phyloP scores from a whole-genome alignment of 2,888 invertebrate species.

The Osmoderma eremita region DNA sequence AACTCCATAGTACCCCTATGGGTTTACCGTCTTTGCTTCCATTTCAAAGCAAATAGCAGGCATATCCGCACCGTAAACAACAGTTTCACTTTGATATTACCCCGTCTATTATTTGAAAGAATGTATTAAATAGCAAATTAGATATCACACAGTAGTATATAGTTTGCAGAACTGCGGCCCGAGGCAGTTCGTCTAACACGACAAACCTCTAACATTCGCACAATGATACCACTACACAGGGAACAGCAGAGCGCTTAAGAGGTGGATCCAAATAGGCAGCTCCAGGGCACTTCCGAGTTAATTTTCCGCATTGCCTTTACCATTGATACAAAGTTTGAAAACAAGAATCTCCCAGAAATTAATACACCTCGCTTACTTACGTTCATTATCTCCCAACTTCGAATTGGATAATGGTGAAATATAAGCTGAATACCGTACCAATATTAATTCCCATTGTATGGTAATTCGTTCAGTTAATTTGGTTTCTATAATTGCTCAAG shows the following conservation, averaged over 20 bases:
- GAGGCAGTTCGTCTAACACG: slow-evolving; percentile 33
- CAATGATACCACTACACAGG: slow-evolving; percentile 16
- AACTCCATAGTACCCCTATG: too few species aligned
- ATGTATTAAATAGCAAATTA: slow-evolving; percentile 33
- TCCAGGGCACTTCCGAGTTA: slow-evolving; percentile 52
- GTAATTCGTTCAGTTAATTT: too few species aligned
- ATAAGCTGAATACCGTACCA: slow-evolving; percentile 1
- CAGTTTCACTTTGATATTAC: slow-evolving; percentile 5
- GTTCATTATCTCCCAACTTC: slow-evolving; percentile 35
- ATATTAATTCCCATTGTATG: too few species aligned
- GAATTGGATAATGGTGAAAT: slow-evolving; percentile 33
- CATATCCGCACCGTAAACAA: slow-evolving; percentile 8
- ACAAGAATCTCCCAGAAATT: slow-evolving; percentile 47
- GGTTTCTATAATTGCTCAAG: too few species aligned
- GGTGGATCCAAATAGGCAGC: slow-evolving; percentile 39
- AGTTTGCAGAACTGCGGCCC: slow-evolving; percentile 24
- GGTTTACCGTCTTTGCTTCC: background rate
- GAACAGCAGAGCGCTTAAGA: slow-evolving; percentile 21
- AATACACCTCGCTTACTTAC: slow-evolving; percentile 40
- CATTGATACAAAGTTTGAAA: slow-evolving; percentile 52
- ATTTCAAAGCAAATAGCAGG: slow-evolving; percentile 8
- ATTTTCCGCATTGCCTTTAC: slow-evolving; percentile 50
- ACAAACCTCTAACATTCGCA: slow-evolving; percentile 22
- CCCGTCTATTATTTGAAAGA: slow-evolving; percentile 13
- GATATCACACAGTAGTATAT: slow-evolving; percentile 28